phyloP scores from a whole-genome alignment of 1,140 invertebrate species.

The Gonioctena quinquepunctata region DNA sequence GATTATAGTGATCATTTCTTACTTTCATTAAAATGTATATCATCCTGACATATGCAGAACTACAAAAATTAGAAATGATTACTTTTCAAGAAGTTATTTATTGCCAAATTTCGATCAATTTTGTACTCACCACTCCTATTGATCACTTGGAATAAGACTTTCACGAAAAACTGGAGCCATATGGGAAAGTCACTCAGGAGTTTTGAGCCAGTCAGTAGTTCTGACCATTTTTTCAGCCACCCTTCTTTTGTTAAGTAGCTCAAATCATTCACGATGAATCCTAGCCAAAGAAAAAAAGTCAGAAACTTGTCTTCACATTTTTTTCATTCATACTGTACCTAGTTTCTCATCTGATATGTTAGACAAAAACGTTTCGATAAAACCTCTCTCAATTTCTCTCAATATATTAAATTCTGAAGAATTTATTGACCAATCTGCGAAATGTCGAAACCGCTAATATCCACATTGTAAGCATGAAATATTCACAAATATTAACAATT shows the following conservation, averaged over 20 bases:
- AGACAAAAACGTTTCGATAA: slow-evolving; percentile 67
- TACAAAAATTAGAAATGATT: too few species aligned
- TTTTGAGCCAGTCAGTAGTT: slow-evolving; percentile 60
- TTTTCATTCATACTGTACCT: slow-evolving; percentile 36
- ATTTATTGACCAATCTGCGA: slow-evolving; percentile 73
- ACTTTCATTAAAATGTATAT: too few species aligned
- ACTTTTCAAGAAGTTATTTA: too few species aligned
- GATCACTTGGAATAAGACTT: slow-evolving; percentile 72
- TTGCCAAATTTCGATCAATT: slow-evolving; percentile 17
- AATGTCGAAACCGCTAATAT: slow-evolving; percentile 69
- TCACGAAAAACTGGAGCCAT: slow-evolving; percentile 72
- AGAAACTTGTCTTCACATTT: neutral
- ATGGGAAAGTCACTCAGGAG: slow-evolving; percentile 66
- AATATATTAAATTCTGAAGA: slow-evolving; percentile 71
- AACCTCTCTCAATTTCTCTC: slow-evolving; percentile 68
- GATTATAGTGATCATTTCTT: too few species aligned
- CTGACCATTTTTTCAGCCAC: slow-evolving; percentile 70
- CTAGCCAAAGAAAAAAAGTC: slow-evolving; percentile 33
- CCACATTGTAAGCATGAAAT: slow-evolving; percentile 41
- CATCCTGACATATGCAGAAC: too few species aligned
- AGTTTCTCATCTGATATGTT: slow-evolving; percentile 53
- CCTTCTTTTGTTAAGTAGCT: slow-evolving; percentile 59
- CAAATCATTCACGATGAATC: slow-evolving; percentile 48
- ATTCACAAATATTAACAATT: slow-evolving; percentile 9
- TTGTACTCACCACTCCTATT: slow-evolving; percentile 63